Conservation (phyloP, 2,113 vertebrate species). For the Merops nubicus region DNA sequence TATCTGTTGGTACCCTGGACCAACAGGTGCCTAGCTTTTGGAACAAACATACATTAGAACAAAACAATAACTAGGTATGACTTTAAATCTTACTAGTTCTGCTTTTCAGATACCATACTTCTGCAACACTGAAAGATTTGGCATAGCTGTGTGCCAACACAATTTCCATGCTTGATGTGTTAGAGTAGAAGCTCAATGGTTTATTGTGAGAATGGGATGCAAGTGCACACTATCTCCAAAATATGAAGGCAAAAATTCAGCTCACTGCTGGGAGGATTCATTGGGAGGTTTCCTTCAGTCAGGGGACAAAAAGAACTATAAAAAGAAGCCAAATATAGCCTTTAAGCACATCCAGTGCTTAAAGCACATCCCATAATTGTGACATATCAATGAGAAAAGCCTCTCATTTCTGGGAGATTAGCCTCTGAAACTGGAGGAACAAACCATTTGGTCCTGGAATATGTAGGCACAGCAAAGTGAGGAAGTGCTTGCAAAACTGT, state of each 20-base stretch:
- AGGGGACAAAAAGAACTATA: neutral
- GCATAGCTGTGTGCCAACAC: rapidly evolving
- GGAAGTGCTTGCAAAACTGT: neutral
- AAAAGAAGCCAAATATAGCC: neutral
- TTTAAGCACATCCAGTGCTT: neutral
- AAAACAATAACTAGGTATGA: neutral
- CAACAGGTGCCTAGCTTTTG: neutral
- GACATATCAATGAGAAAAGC: neutral
- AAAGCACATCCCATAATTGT: neutral
- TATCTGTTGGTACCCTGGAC: neutral
- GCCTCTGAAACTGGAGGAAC: neutral
- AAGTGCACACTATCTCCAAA: neutral
- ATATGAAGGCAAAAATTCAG: neutral
- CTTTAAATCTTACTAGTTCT: neutral
- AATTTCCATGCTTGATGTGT: neutral
- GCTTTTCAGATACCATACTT: neutral
- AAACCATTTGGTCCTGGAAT: neutral
- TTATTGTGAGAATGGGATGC: neutral
- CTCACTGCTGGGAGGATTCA: neutral
- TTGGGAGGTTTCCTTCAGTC: neutral
- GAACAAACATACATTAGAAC: neutral
- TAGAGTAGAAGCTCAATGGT: neutral
- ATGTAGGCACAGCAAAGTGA: neutral
- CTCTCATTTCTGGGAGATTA: neutral
- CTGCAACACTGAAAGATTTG: neutral